Conservation (phyloP, 2,113 vertebrate genomes). For the Labeo catla region DNA sequence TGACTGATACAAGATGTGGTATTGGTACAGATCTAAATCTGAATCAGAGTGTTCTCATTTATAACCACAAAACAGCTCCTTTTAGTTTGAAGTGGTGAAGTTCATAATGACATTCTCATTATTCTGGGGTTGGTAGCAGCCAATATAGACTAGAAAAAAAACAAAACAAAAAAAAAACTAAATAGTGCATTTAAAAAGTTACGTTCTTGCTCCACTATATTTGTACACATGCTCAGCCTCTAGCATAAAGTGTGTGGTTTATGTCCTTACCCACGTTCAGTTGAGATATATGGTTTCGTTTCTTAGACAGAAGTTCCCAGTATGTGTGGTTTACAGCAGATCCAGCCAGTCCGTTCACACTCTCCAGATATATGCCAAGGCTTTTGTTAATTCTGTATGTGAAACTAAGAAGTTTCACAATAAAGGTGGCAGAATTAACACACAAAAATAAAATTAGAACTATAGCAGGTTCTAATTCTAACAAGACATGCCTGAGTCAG, state of each 20-base stretch:
- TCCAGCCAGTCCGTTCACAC: slow-evolving; percentile 71
- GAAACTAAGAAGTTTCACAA: slow-evolving; percentile 59
- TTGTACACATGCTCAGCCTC: not conserved
- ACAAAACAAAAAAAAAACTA: too few species aligned
- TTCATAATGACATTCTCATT: slow-evolving; percentile 68
- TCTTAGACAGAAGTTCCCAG: slow-evolving; percentile 71
- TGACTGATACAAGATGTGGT: not conserved
- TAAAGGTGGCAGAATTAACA: not conserved
- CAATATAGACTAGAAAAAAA: slow-evolving; percentile 17
- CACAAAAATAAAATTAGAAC: not conserved
- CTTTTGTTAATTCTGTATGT: slow-evolving; percentile 63
- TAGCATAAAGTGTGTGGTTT: not conserved
- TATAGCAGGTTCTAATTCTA: not conserved
- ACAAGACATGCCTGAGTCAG: not conserved
- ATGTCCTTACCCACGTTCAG: slow-evolving; percentile 66
- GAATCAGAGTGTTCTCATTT: not conserved
- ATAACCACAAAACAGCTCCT: not conserved
- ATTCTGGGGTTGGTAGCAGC: slow-evolving; percentile 64
- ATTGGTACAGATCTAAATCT: not conserved
- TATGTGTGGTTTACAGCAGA: slow-evolving; percentile 55
- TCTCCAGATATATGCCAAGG: slow-evolving; percentile 66
- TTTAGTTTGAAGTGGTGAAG: slow-evolving; percentile 58
- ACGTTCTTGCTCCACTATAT: not conserved
- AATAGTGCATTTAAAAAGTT: not conserved
- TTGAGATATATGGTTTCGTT: slow-evolving; percentile 46